A percentile compares a stretch with the other conserved stretches of the same genome.
Evolutionary conservation across 2,113 vertebrate genomes (phyloP).

Genomic region (Aegypius monachus): DNA sequence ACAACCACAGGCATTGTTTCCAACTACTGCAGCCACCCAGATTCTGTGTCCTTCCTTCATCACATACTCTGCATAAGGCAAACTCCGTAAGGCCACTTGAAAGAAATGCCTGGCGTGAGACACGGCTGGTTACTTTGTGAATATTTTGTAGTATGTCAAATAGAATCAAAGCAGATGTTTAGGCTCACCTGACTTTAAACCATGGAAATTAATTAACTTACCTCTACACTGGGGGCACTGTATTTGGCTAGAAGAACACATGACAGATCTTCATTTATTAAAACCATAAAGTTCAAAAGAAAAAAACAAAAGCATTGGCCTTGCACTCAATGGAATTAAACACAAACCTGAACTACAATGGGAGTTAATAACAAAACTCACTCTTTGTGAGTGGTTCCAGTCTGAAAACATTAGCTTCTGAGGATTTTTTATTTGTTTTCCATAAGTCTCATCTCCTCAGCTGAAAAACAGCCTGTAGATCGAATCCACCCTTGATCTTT

Average conservation of each 20-base stretch:
- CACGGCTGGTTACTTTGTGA: neutral
- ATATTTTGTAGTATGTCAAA: neutral
- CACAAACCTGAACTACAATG: neutral
- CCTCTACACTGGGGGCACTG: fast-evolving
- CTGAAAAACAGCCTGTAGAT: neutral
- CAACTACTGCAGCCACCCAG: fast-evolving
- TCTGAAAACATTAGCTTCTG: neutral
- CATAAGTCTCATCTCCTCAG: neutral
- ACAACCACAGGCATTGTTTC: neutral
- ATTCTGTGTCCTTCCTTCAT: neutral
- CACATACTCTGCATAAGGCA: fast-evolving
- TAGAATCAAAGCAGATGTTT: neutral
- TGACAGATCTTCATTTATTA: neutral
- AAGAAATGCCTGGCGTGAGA: neutral
- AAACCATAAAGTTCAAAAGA: neutral
- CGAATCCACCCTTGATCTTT: neutral
- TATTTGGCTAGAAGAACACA: neutral
- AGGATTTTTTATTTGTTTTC: neutral
- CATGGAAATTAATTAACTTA: neutral
- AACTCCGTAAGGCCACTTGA: neutral
- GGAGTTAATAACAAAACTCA: neutral
- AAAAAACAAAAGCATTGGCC: neutral
- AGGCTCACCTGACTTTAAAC: neutral
- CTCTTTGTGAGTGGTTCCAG: neutral
- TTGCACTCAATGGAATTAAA: neutral